These are phyloP conservation scores for Propithecus deckenii DNA, from an alignment of 2,797 vertebrate species.

Conservation along the genomic window DNA sequence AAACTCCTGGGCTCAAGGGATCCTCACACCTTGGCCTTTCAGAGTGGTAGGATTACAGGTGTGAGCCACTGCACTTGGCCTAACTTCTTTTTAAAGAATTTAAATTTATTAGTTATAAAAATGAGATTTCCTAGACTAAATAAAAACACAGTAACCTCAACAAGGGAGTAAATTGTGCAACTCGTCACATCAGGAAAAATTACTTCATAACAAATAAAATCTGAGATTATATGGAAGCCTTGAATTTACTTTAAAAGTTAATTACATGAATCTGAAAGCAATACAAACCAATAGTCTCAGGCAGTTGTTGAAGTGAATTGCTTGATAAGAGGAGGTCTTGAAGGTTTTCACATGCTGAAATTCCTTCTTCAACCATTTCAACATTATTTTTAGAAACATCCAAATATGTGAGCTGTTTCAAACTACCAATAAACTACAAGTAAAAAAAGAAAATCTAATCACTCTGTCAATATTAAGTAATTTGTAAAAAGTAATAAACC, in stretches of 20 bases:
- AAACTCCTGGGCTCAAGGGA: neutral
- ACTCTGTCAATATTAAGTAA: conserved; percentile 31
- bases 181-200: neutral
- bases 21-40: neutral
- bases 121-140: conserved; percentile 6
- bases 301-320: conserved; percentile 96
- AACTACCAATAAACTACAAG: conserved; percentile 92
- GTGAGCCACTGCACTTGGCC: neutral
- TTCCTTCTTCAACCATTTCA: conserved; percentile 96
- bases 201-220: neutral
- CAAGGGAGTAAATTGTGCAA: neutral
- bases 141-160: neutral
- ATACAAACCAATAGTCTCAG: conserved; percentile 94
- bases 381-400: conserved; percentile 98
- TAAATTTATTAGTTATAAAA: conserved; percentile 43
- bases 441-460: conserved; percentile 54
- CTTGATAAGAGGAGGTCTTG: conserved; percentile 96
- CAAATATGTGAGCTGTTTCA: conserved; percentile 96
- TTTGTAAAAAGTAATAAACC: neutral
- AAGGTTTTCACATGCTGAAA: conserved; percentile 95
- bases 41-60: neutral
- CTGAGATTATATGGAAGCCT: neutral
- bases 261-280: conserved; percentile 48
- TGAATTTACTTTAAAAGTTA: conserved; percentile 18
- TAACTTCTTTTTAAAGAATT: neutral